Conservation (phyloP, 2,113 vertebrate species). For the Lathamus discolor region DNA sequence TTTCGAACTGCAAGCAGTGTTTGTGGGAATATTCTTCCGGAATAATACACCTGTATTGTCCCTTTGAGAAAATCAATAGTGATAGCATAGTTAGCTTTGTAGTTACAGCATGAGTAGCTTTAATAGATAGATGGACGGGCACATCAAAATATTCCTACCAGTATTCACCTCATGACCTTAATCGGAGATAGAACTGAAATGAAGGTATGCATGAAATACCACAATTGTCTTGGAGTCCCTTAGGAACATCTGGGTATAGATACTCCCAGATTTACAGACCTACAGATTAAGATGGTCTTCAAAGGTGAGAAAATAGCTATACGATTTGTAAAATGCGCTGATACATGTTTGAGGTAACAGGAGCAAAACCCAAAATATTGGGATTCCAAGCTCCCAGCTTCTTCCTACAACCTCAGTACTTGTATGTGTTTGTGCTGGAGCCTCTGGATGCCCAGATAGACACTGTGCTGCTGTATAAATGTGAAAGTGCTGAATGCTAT, state of each 20-base stretch:
- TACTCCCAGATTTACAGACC: neutral
- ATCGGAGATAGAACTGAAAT: neutral
- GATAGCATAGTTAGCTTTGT: neutral
- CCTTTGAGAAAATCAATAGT: neutral
- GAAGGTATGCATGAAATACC: neutral
- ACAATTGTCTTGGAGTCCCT: neutral
- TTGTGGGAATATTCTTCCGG: neutral
- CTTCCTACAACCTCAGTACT: neutral
- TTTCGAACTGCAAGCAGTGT: neutral
- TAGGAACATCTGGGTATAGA: neutral
- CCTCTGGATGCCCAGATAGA: fast-evolving
- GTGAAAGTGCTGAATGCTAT: neutral
- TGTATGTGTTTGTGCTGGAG: neutral
- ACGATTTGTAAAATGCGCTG: neutral
- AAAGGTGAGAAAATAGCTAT: neutral
- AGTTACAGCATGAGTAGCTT: neutral
- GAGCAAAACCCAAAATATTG: neutral
- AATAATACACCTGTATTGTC: neutral
- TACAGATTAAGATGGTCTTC: neutral
- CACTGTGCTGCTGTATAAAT: neutral
- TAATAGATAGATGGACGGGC: neutral
- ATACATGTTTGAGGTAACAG: neutral
- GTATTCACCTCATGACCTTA: neutral
- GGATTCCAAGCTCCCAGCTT: neutral
- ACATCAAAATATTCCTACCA: neutral